A percentile compares a stretch with the other conserved stretches of the same genome.
phyloP scores from a whole-genome alignment of 1,140 invertebrate genomes.

The Drosophila micromelanica region DNA sequence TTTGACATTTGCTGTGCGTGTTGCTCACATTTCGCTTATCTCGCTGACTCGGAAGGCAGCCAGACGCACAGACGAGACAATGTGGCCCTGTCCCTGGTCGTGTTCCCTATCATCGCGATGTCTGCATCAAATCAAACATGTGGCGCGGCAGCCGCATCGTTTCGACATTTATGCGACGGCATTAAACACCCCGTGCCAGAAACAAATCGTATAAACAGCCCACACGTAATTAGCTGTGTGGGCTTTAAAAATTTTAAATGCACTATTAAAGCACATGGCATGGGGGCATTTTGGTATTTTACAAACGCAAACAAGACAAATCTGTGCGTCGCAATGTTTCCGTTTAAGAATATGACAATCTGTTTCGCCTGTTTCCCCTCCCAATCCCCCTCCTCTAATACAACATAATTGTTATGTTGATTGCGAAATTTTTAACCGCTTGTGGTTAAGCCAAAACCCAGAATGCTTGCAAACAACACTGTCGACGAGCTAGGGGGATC shows the following conservation, averaged over 20 bases:
- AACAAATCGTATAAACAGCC: slow-evolving; percentile 45
- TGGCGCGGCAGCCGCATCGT: slow-evolving; percentile 45
- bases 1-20: slow-evolving; percentile 69
- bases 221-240: slow-evolving; percentile 68
- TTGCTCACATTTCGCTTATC: slow-evolving; percentile 64
- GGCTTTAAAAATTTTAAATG: slow-evolving; percentile 63
- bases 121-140: slow-evolving; percentile 49
- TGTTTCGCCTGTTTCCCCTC: slow-evolving; percentile 6
- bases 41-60: slow-evolving; percentile 49
- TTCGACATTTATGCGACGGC: slow-evolving; percentile 58
- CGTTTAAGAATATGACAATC: slow-evolving; percentile 47
- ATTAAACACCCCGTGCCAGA: slow-evolving; percentile 49
- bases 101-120: slow-evolving; percentile 13
- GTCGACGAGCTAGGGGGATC: slow-evolving; percentile 24
- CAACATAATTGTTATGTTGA: slow-evolving; percentile 79
- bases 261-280: slow-evolving; percentile 56
- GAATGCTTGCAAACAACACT: slow-evolving; percentile 52
- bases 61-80: slow-evolving; percentile 56
- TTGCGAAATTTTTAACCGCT: slow-evolving; percentile 72
- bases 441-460: slow-evolving; percentile 49
- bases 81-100: slow-evolving; percentile 14
- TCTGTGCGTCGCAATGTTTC: slow-evolving; percentile 35
- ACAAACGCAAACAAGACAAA: slow-evolving; percentile 50
- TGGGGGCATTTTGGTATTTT: background rate
- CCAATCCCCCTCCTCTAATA: background rate